phyloP scores from a whole-genome alignment of 2,888 invertebrate species.

The Drosophila paranaensis region DNA sequence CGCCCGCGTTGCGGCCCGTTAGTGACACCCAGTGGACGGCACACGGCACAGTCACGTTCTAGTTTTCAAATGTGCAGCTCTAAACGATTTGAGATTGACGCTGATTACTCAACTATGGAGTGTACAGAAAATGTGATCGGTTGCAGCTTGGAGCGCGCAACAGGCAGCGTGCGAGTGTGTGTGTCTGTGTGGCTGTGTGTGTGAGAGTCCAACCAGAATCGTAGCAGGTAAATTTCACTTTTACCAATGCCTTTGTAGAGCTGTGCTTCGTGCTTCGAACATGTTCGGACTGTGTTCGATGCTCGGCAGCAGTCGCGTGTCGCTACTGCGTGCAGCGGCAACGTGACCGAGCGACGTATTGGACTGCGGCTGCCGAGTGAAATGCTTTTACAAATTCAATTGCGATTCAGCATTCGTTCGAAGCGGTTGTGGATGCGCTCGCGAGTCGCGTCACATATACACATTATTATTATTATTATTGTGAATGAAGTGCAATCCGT shows the following conservation, averaged over 20 bases:
- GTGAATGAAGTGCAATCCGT: slow-evolving; percentile 37
- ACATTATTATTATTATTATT: background rate
- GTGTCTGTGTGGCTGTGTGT: no score
- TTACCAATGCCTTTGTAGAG: slow-evolving; percentile 43
- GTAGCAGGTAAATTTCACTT: slow-evolving; percentile 62
- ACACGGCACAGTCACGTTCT: slow-evolving; percentile 66
- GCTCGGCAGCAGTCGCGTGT: slow-evolving; percentile 66
- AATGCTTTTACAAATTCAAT: slow-evolving; percentile 83
- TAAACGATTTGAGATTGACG: slow-evolving; percentile 61
- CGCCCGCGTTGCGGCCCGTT: background rate
- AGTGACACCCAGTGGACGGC: slow-evolving; percentile 3
- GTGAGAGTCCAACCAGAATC: slow-evolving; percentile 6
- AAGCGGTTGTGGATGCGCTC: slow-evolving; percentile 64
- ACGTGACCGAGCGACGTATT: slow-evolving; percentile 72
- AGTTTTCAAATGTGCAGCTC: slow-evolving; percentile 70
- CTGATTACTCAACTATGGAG: slow-evolving; percentile 69
- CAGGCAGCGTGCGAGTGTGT: slow-evolving; percentile 21
- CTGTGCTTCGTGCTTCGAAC: slow-evolving; percentile 25
- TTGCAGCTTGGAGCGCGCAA: slow-evolving; percentile 51
- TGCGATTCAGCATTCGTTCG: slow-evolving; percentile 76
- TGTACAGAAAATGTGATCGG: slow-evolving; percentile 64
- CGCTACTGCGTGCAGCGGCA: slow-evolving; percentile 76
- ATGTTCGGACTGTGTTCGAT: slow-evolving; percentile 35
- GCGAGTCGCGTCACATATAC: slow-evolving; percentile 24
- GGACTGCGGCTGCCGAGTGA: slow-evolving; percentile 57